phyloP scores from a whole-genome alignment of 2,113 vertebrate species.

The Phrynosoma blainvillii region DNA sequence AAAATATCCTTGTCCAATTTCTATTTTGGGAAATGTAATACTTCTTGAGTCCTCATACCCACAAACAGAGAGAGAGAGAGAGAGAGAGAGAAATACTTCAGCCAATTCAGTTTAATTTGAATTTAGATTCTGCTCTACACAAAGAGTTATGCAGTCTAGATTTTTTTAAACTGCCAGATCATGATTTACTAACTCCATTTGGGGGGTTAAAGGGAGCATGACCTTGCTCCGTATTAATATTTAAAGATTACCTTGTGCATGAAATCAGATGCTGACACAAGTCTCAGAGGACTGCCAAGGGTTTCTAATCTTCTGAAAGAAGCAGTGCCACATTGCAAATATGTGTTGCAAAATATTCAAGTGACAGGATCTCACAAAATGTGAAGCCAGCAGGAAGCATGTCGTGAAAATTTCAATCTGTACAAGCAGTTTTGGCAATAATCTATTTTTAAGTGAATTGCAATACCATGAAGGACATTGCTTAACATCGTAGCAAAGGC shows the following conservation, averaged over 20 bases:
- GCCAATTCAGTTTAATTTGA: conserved; percentile 63
- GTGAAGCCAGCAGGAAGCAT: conserved; percentile 69
- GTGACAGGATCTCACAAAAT: conserved; percentile 64
- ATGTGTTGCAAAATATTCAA: conserved; percentile 60
- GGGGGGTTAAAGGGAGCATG: conserved; percentile 60
- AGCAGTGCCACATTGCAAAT: conserved; percentile 64
- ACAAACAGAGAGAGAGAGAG: conserved; percentile 18
- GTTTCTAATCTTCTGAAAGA: conserved; percentile 71
- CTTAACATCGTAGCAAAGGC: conserved; percentile 63
- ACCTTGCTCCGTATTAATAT: conserved; percentile 64
- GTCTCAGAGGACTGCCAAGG: conserved; percentile 68
- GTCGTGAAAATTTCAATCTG: conserved; percentile 62
- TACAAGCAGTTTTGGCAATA: conserved; percentile 50
- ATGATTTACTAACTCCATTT: conserved; percentile 68
- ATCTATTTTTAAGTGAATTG: conserved; percentile 56
- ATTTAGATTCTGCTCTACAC: conserved; percentile 71
- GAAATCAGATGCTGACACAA: conserved; percentile 76
- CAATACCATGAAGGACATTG: conserved; percentile 49
- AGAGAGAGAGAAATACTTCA: conserved; percentile 27
- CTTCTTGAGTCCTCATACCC: background rate
- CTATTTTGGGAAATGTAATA: conserved; percentile 16
- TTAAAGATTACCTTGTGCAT: conserved; percentile 69
- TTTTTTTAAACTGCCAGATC: conserved; percentile 49
- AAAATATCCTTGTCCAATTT: conserved; percentile 4
- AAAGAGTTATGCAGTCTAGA: conserved; percentile 61